Evolutionary conservation across 2,113 vertebrate genomes (phyloP).

Genomic region (Rana temporaria): DNA sequence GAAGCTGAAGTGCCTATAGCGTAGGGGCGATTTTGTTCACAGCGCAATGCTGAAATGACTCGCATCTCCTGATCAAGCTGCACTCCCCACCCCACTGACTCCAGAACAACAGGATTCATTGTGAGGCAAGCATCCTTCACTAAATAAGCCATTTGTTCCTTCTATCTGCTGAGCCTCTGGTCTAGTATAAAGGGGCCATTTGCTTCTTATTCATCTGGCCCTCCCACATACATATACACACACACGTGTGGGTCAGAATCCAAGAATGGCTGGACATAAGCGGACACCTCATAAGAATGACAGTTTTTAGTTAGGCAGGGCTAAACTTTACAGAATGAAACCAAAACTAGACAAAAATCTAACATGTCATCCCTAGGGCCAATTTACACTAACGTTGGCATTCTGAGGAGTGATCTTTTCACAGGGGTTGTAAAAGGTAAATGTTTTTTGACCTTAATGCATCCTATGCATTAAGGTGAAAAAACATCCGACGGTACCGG

Average conservation of each 20-base stretch:
- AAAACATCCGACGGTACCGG: too few relatives aligned
- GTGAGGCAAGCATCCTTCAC: constrained; percentile 5
- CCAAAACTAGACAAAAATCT: too few relatives aligned
- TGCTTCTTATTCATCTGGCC: constrained; percentile 7
- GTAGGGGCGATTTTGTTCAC: constrained; percentile 24
- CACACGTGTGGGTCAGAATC: neutral
- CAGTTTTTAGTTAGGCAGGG: neutral
- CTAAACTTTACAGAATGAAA: neutral
- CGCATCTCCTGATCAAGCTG: constrained; percentile 51
- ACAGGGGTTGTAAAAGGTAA: too few relatives aligned
- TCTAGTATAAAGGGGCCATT: neutral
- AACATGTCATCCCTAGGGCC: too few relatives aligned
- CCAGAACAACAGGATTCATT: constrained; percentile 41
- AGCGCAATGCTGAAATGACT: constrained; percentile 27
- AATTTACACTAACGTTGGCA: too few relatives aligned
- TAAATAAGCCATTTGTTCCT: constrained; percentile 48
- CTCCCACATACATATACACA: constrained; percentile 32
- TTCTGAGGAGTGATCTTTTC: too few relatives aligned
- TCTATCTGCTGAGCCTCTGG: neutral
- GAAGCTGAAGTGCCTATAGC: neutral
- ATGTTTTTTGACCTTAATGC: too few relatives aligned
- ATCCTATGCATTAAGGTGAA: too few relatives aligned
- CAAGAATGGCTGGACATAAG: neutral
- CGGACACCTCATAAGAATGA: neutral
- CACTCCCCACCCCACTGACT: constrained; percentile 37